phyloP scores from a whole-genome alignment of 2,888 invertebrate genomes.

The Byasa hedistus region DNA sequence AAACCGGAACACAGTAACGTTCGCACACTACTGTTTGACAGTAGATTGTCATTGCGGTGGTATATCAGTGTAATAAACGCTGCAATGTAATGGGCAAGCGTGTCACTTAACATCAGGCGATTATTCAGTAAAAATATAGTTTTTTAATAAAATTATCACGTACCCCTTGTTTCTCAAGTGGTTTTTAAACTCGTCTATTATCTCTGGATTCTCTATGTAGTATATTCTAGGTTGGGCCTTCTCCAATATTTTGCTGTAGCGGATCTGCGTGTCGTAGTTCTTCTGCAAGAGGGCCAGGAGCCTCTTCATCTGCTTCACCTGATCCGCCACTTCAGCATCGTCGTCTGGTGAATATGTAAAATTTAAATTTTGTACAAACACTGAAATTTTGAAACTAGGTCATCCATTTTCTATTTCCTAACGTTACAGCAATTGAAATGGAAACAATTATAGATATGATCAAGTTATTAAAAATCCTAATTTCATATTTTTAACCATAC shows the following conservation, averaged over 20 bases:
- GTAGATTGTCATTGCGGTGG: no score
- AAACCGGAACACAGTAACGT: no score
- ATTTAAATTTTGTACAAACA: background rate
- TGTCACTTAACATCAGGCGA: no score
- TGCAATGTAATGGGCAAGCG: no score
- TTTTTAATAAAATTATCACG: background rate
- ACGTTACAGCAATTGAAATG: background rate
- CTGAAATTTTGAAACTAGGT: background rate
- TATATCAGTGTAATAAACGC: no score
- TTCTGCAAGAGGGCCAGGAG: constrained; percentile 19
- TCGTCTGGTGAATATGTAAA: background rate
- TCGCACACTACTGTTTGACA: no score
- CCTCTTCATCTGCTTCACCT: background rate
- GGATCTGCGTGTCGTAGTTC: constrained; percentile 14
- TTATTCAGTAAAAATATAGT: no score
- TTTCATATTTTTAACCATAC: no score
- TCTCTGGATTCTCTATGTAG: constrained; percentile 17
- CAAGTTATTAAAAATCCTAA: no score
- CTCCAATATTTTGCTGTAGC: background rate
- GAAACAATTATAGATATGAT: no score
- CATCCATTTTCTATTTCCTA: background rate
- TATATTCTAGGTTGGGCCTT: constrained; percentile 3
- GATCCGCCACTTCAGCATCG: background rate
- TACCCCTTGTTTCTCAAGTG: constrained; percentile 8
- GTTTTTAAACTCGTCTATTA: constrained; percentile 12